phyloP scores from a whole-genome alignment of 2,888 invertebrate species.

The Herminia tarsipennalis region DNA sequence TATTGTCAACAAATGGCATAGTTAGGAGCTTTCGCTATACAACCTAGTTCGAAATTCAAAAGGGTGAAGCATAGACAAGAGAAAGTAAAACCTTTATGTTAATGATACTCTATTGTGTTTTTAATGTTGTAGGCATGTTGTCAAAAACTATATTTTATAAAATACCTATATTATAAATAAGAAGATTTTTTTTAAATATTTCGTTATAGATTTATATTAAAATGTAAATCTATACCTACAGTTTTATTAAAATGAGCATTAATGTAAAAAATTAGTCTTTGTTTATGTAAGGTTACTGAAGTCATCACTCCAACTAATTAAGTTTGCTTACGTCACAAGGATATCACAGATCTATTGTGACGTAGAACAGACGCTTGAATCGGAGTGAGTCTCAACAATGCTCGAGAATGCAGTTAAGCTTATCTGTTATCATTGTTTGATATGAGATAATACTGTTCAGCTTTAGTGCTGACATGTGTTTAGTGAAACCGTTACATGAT shows the following conservation, averaged over 20 bases:
- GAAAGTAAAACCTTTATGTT: too few relatives aligned
- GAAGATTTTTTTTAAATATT: too few relatives aligned
- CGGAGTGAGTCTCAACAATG: slow-evolving; percentile 34
- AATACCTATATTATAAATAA: too few relatives aligned
- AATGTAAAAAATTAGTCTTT: not conserved
- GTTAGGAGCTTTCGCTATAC: too few relatives aligned
- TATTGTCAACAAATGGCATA: too few relatives aligned
- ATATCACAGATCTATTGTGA: slow-evolving; percentile 32
- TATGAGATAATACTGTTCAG: slow-evolving; percentile 64
- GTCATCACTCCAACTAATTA: slow-evolving; percentile 32
- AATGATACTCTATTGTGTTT: too few relatives aligned
- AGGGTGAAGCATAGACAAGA: too few relatives aligned
- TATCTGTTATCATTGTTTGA: slow-evolving; percentile 73
- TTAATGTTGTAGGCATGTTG: too few relatives aligned
- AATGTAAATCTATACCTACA: too few relatives aligned
- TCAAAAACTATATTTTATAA: too few relatives aligned
- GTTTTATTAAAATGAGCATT: too few relatives aligned
- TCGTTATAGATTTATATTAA: too few relatives aligned
- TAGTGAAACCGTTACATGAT: slow-evolving; percentile 48
- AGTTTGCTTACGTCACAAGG: slow-evolving; percentile 36
- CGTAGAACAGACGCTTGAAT: slow-evolving; percentile 27
- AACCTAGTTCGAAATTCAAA: slow-evolving; percentile 10
- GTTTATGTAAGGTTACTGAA: not conserved
- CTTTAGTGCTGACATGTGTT: slow-evolving; percentile 56
- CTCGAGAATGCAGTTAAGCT: slow-evolving; percentile 59